phyloP scores from a whole-genome alignment of 2,113 vertebrate species.

The Oncorhynchus keta region DNA sequence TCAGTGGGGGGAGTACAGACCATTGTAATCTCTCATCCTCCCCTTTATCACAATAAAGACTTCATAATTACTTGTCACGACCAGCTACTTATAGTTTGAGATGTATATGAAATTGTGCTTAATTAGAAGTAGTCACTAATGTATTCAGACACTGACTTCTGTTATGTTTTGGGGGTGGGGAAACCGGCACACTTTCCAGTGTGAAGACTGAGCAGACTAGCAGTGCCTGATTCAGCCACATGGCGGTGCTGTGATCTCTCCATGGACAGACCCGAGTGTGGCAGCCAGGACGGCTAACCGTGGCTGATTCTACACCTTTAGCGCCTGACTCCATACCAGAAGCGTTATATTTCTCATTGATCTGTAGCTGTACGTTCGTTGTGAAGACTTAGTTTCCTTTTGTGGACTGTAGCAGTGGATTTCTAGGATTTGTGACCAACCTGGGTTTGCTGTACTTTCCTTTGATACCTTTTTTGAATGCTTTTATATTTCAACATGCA shows the following conservation, averaged over 20 bases:
- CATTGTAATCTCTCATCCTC: constrained; percentile 1
- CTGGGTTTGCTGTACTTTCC: constrained; percentile 24
- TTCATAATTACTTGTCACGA: no score
- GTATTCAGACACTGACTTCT: no score
- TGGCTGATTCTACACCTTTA: not conserved
- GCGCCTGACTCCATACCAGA: constrained; percentile 18
- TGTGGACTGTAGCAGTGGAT: not conserved
- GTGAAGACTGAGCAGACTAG: constrained; percentile 86
- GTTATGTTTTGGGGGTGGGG: no score
- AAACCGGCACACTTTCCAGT: constrained; percentile 55
- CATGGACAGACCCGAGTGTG: not conserved
- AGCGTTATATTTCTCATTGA: constrained; percentile 66
- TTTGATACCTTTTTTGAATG: constrained; percentile 27
- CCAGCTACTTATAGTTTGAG: no score
- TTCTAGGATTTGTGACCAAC: not conserved
- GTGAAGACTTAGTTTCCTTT: constrained; percentile 11
- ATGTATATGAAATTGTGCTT: no score
- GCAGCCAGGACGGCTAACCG: no score
- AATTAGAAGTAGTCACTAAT: no score
- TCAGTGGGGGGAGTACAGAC: not conserved
- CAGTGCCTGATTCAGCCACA: constrained; percentile 76
- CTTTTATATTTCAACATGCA: constrained; percentile 48
- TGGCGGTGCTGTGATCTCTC: not conserved
- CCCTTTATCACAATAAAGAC: constrained; percentile 26
- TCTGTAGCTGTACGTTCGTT: constrained; percentile 35